Conservation (phyloP, 2,888 invertebrate species). For the Hyles lineata region DNA sequence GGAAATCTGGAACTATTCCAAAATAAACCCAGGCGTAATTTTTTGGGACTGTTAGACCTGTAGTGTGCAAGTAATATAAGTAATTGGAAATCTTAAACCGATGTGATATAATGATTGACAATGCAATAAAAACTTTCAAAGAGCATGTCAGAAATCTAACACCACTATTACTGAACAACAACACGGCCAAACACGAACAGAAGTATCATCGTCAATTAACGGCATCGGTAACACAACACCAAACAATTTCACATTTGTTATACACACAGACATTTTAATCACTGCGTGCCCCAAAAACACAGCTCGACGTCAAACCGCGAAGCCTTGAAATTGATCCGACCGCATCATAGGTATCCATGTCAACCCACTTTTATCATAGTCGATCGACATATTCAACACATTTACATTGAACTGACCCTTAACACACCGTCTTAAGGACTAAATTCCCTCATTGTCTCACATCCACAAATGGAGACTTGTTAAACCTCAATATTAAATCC, state of each 20-base stretch:
- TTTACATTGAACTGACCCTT: conserved; percentile 32
- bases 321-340: conserved; percentile 80
- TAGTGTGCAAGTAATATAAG: too few relatives aligned
- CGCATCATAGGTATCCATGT: conserved; percentile 69
- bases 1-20: too few relatives aligned
- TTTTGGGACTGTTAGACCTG: too few relatives aligned
- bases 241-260: conserved; percentile 29
- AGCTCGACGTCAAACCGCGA: conserved; percentile 62
- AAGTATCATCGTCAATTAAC: conserved; percentile 12
- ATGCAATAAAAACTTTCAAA: neutral
- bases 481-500: conserved; percentile 45
- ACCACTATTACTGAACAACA: neutral
- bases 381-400: conserved; percentile 32
- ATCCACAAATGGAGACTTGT: conserved; percentile 25
- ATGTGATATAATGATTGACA: too few relatives aligned
- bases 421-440: conserved; percentile 35
- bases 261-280: conserved; percentile 42
- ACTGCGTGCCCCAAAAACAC: conserved; percentile 55
- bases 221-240: conserved; percentile 24
- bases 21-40: too few relatives aligned
- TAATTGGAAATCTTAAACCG: too few relatives aligned
- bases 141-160: neutral
- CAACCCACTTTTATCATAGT: conserved; percentile 64
- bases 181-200: neutral
- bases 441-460: conserved; percentile 34